A percentile compares a stretch with the other conserved stretches of the same genome.
These are phyloP conservation scores for Lindbergichthys nudifrons DNA, from an alignment of 2,797 vertebrate genomes.

Conservation along the genomic window DNA sequence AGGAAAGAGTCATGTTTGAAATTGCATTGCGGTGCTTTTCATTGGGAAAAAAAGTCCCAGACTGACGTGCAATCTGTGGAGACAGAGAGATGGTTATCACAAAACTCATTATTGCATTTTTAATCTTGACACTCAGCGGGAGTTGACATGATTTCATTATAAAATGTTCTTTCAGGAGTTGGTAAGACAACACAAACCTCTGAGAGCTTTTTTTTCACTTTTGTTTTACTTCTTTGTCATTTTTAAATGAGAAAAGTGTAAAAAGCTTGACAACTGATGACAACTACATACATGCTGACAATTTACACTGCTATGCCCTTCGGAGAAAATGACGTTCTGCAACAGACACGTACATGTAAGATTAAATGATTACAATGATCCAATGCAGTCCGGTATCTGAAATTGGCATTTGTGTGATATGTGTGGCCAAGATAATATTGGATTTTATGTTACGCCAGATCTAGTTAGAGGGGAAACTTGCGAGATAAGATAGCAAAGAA, in stretches of 20 bases:
- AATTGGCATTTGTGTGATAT: constrained; percentile 31
- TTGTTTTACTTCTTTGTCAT: constrained; percentile 5
- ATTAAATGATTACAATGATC: constrained; percentile 31
- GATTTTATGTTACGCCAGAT: constrained; percentile 45
- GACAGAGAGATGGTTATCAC: constrained; percentile 32
- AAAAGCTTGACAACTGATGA: constrained; percentile 11
- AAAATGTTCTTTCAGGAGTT: constrained; percentile 37
- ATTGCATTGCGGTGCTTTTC: constrained; percentile 39
- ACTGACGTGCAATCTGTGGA: constrained; percentile 22
- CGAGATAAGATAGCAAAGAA: constrained; percentile 35
- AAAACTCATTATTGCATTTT: constrained; percentile 54
- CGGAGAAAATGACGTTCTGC: constrained; percentile 10
- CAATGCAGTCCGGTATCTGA: constrained; percentile 18
- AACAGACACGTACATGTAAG: constrained; percentile 1
- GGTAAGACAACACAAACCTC: constrained; percentile 1
- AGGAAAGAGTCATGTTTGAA: constrained; percentile 49
- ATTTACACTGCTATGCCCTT: constrained; percentile 15
- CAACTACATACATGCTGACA: not conserved
- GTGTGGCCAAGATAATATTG: constrained; percentile 28
- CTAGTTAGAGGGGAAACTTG: constrained; percentile 31
- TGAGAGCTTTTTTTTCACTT: constrained; percentile 16
- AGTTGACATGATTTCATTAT: constrained; percentile 41
- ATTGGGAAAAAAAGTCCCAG: constrained; percentile 42
- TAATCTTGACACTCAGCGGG: constrained; percentile 26
- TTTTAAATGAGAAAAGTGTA: not conserved